phyloP scores from a whole-genome alignment of 2,888 invertebrate genomes.

The Scaptomyza polygonia region DNA sequence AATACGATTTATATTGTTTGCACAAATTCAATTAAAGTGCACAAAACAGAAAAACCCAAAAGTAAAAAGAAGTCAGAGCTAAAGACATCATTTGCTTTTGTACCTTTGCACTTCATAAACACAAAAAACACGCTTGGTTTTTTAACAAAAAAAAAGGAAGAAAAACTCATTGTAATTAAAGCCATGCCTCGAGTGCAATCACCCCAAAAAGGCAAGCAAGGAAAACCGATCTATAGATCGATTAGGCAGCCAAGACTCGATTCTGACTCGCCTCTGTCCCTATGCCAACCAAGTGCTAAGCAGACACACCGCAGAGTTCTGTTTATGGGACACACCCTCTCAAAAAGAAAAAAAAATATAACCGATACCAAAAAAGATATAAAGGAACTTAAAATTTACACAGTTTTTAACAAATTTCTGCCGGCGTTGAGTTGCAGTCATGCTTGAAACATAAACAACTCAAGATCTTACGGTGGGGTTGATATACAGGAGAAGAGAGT shows the following conservation, averaged over 20 bases:
- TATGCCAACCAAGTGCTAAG: slow-evolving; percentile 40
- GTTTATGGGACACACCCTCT: slow-evolving; percentile 77
- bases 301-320: slow-evolving; percentile 66
- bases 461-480: slow-evolving; percentile 49
- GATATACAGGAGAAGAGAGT: slow-evolving; percentile 30
- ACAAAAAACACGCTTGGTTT: slow-evolving; percentile 57
- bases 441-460: slow-evolving; percentile 78
- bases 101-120: slow-evolving; percentile 57
- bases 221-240: slow-evolving; percentile 65
- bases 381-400: slow-evolving; percentile 74
- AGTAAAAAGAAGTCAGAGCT: slow-evolving; percentile 60
- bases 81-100: slow-evolving; percentile 78
- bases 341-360: slow-evolving; percentile 19
- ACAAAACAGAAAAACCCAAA: slow-evolving; percentile 44
- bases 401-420: slow-evolving; percentile 78
- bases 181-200: slow-evolving; percentile 66
- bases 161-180: slow-evolving; percentile 57
- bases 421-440: slow-evolving; percentile 70
- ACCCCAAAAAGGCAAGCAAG: slow-evolving; percentile 63
- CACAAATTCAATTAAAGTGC: slow-evolving; percentile 72
- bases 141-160: slow-evolving; percentile 41
- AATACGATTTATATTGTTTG: slow-evolving; percentile 76
- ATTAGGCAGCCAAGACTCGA: slow-evolving; percentile 66
- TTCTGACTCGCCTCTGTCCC: slow-evolving; percentile 30
- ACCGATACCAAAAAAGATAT: slow-evolving; percentile 16